phyloP scores from a whole-genome alignment of 2,888 invertebrate species.

The Philhelius pedissequus region DNA sequence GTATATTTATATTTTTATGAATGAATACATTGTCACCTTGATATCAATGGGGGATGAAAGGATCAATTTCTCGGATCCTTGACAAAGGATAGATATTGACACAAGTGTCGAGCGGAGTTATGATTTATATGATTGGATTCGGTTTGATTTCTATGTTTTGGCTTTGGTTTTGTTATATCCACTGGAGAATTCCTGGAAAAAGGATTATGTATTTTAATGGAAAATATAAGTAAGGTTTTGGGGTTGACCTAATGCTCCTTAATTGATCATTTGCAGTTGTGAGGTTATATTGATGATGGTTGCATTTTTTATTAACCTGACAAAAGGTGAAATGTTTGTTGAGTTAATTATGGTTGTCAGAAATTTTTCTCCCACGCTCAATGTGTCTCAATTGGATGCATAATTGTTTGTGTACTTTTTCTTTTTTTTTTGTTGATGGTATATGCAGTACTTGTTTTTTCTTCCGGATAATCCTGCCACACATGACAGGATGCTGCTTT shows the following conservation, averaged over 20 bases:
- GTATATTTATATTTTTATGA: slow-evolving; percentile 35
- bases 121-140: slow-evolving; percentile 53
- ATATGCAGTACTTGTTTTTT: background rate
- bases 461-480: slow-evolving; percentile 51
- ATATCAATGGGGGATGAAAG: slow-evolving; percentile 14
- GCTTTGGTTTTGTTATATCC: slow-evolving; percentile 40
- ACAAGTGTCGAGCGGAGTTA: slow-evolving; percentile 47
- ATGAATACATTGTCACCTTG: slow-evolving; percentile 8
- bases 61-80: slow-evolving; percentile 31
- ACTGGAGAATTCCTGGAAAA: slow-evolving; percentile 17
- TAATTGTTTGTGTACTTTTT: slow-evolving; percentile 6
- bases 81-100: slow-evolving; percentile 33
- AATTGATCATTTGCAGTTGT: slow-evolving; percentile 50
- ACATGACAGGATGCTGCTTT: slow-evolving; percentile 56
- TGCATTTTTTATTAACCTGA: background rate
- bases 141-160: slow-evolving; percentile 26
- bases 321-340: background rate
- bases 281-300: background rate
- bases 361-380: slow-evolving; percentile 45
- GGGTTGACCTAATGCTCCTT: slow-evolving; percentile 55
- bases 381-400: background rate
- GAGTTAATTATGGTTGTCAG: background rate
- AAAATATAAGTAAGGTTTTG: slow-evolving; percentile 19
- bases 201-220: slow-evolving; percentile 27
- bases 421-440: background rate